These are phyloP conservation scores for Rhadina sibilatrix DNA, from an alignment of 2,113 vertebrate species.

Conservation along the genomic window DNA sequence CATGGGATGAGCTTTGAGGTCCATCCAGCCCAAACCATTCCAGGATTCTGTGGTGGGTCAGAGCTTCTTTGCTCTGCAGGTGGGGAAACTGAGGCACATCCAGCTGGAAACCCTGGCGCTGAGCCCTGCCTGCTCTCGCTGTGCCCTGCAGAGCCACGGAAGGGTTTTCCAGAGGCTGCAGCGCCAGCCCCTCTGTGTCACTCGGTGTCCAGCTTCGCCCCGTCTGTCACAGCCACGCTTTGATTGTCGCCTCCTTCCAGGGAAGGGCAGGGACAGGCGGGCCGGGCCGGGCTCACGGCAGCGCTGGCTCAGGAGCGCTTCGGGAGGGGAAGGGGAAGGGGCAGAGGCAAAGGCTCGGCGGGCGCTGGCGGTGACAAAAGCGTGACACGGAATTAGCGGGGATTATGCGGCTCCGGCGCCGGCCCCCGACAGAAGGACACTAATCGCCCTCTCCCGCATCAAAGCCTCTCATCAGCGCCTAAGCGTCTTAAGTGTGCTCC, in stretches of 20 bases:
- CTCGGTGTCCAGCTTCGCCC: fast-evolving
- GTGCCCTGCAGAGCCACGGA: not conserved
- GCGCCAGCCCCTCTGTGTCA: not conserved
- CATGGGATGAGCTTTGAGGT: not conserved
- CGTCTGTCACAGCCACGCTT: not conserved
- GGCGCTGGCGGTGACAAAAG: not conserved
- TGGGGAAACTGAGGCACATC: not conserved
- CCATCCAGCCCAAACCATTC: not conserved
- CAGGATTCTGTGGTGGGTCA: not conserved
- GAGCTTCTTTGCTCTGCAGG: not conserved
- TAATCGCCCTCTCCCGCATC: not conserved
- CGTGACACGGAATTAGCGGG: not conserved
- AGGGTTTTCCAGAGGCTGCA: not conserved
- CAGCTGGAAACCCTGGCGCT: not conserved
- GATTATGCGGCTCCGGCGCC: not conserved
- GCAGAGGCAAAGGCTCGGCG: not conserved
- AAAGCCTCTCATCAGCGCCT: conserved; percentile 36
- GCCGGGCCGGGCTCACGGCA: not conserved
- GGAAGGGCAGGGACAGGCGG: not conserved
- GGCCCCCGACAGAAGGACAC: not conserved
- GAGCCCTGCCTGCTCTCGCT: not conserved
- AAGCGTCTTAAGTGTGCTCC: conserved; percentile 43
- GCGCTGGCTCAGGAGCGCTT: not conserved
- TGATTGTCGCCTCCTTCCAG: not conserved
- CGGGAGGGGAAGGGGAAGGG: fast-evolving